phyloP scores from a whole-genome alignment of 2,888 invertebrate species.

The Globia sparganii region DNA sequence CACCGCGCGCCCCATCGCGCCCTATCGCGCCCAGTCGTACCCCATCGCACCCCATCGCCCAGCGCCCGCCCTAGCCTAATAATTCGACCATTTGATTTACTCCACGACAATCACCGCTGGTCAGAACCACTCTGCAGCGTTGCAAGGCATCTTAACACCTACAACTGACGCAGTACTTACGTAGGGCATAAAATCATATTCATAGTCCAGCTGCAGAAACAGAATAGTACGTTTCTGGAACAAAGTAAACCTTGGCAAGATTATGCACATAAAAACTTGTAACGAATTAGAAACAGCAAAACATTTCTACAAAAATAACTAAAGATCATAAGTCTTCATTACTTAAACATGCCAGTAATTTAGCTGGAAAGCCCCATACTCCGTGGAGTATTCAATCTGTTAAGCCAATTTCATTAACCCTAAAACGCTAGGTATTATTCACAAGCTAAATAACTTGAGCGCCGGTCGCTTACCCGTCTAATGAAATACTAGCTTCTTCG shows the following conservation, averaged over 20 bases:
- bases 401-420: constrained; percentile 56
- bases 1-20: constrained; percentile 62
- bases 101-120: constrained; percentile 52
- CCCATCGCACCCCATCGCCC: constrained; percentile 60
- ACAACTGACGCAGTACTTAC: not conserved
- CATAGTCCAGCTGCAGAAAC: not conserved
- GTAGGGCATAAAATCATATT: not conserved
- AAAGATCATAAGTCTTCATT: constrained; percentile 24
- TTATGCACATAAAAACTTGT: not conserved
- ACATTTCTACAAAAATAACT: constrained; percentile 3
- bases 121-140: constrained; percentile 38
- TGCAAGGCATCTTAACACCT: not conserved
- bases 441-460: constrained; percentile 48
- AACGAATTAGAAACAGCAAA: not conserved
- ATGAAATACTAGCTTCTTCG: constrained; percentile 60
- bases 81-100: constrained; percentile 71
- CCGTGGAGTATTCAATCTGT: constrained; percentile 35
- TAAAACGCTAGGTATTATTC: constrained; percentile 52
- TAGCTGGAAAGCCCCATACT: constrained; percentile 17
- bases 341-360: constrained; percentile 24
- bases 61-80: constrained; percentile 69
- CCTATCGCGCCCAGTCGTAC: constrained; percentile 55
- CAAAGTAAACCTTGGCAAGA: not conserved
- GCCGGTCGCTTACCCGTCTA: constrained; percentile 51
- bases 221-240: not conserved